Conservation (phyloP, 1,140 invertebrate genomes). For the Leptinotarsa defecta region DNA sequence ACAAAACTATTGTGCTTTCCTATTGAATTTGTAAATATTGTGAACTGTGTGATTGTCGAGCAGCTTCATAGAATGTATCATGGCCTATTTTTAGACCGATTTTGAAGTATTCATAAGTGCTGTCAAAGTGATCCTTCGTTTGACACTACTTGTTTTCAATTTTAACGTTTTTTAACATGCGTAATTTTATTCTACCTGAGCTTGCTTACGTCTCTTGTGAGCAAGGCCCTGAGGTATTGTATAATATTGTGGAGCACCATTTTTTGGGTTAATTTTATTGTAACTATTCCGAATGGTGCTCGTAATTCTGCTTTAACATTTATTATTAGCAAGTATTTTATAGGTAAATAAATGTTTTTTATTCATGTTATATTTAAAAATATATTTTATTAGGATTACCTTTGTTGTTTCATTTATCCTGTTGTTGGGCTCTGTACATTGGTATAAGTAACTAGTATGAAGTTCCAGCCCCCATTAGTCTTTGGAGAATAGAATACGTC, state of each 20-base stretch:
- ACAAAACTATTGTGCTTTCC: slow-evolving; percentile 44
- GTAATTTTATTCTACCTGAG: slow-evolving; percentile 37
- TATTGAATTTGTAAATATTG: slow-evolving; percentile 34
- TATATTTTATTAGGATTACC: slow-evolving; percentile 45
- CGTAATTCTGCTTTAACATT: slow-evolving; percentile 35
- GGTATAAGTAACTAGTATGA: no score
- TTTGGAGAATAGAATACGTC: no score
- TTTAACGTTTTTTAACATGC: slow-evolving; percentile 39
- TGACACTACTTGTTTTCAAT: slow-evolving; percentile 29
- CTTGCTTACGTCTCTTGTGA: slow-evolving; percentile 32
- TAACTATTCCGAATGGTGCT: slow-evolving; percentile 35
- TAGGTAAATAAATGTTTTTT: slow-evolving; percentile 41
- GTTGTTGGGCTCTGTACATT: no score
- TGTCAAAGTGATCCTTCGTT: slow-evolving; percentile 25
- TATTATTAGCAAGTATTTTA: slow-evolving; percentile 32
- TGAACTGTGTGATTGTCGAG: slow-evolving; percentile 35
- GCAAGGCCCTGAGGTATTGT: slow-evolving; percentile 29
- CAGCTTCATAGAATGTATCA: slow-evolving; percentile 23
- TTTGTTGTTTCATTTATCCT: slow-evolving; percentile 9
- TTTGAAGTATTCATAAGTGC: slow-evolving; percentile 32
- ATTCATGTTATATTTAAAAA: slow-evolving; percentile 48
- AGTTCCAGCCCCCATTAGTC: no score
- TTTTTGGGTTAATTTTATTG: slow-evolving; percentile 36
- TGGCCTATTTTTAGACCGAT: slow-evolving; percentile 35
- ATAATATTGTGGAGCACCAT: slow-evolving; percentile 34